phyloP scores from a whole-genome alignment of 2,888 invertebrate genomes.

The Fissipunctia ypsillon region DNA sequence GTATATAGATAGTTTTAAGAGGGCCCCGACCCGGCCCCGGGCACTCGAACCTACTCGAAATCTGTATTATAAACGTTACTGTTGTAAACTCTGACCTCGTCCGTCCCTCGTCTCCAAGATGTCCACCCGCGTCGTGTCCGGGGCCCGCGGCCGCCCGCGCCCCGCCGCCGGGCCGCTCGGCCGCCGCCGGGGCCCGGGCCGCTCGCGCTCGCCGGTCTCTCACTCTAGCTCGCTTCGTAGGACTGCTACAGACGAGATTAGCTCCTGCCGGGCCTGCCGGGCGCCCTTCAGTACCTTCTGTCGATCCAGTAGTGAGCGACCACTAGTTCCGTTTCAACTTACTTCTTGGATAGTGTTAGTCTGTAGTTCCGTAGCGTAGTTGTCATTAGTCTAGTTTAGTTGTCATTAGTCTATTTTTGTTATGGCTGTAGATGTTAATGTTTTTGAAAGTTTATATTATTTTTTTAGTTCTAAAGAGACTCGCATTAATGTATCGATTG shows the following conservation, averaged over 20 bases:
- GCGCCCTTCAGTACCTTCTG: constrained; percentile 72
- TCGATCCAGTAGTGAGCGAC: constrained; percentile 86
- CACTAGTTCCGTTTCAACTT: constrained; percentile 88
- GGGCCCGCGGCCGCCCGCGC: constrained; percentile 48
- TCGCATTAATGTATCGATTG: constrained; percentile 80
- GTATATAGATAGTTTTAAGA: constrained; percentile 86
- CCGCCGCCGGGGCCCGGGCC: constrained; percentile 67
- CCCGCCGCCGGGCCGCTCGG: constrained; percentile 35
- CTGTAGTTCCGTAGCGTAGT: constrained; percentile 89
- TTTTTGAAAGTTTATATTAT: constrained; percentile 89
- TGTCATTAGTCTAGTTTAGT: constrained; percentile 90
- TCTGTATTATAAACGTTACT: constrained; percentile 71
- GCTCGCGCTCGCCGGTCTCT: constrained; percentile 68
- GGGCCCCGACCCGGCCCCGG: constrained; percentile 75
- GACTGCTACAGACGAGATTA: constrained; percentile 79
- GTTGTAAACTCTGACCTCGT: constrained; percentile 71
- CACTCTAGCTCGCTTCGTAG: constrained; percentile 80
- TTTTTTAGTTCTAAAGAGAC: constrained; percentile 85
- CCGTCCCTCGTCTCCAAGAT: constrained; percentile 70
- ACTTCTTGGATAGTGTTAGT: constrained; percentile 88
- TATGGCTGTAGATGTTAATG: constrained; percentile 90
- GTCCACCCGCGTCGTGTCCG: constrained; percentile 64
- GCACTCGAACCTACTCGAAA: constrained; percentile 70
- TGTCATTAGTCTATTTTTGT: constrained; percentile 90
- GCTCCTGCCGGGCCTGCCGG: constrained; percentile 70